Conservation (phyloP, 2,113 vertebrate species). For the Terrapene triunguis region DNA sequence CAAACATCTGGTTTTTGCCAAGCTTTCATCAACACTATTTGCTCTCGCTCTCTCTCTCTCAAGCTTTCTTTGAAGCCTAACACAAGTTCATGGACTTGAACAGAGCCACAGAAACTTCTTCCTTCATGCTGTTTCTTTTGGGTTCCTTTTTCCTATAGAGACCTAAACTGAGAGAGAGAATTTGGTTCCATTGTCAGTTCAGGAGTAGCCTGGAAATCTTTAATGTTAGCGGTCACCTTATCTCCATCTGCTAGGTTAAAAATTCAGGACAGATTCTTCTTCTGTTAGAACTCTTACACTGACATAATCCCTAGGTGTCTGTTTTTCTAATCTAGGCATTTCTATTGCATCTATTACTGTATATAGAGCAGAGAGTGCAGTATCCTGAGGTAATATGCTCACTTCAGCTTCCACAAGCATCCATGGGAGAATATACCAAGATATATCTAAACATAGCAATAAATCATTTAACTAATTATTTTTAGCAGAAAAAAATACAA, state of each 20-base stretch:
- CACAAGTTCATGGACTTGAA: rapidly evolving
- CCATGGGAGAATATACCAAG: background rate
- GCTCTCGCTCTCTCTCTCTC: no score
- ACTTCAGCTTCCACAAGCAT: rapidly evolving
- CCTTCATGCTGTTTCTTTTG: rapidly evolving
- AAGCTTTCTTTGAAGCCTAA: background rate
- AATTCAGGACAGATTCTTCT: constrained; percentile 55
- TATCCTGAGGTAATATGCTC: constrained; percentile 2
- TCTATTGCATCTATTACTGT: background rate
- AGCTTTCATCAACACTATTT: background rate
- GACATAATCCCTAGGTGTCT: constrained; percentile 54
- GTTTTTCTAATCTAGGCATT: constrained; percentile 64
- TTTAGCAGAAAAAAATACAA: background rate
- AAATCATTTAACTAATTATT: background rate
- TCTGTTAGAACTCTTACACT: constrained; percentile 59
- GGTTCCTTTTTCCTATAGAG: background rate
- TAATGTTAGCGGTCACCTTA: constrained; percentile 62
- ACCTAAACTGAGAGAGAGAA: background rate
- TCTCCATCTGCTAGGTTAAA: constrained; percentile 62
- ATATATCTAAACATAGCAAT: background rate
- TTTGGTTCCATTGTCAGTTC: background rate
- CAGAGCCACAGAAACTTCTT: background rate
- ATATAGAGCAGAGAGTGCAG: constrained; percentile 56
- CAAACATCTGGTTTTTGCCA: background rate
- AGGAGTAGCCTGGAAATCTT: constrained; percentile 16